Base-by-base conservation (phyloP, 2,888 invertebrate species). In the Halictus ligatus region DNA sequence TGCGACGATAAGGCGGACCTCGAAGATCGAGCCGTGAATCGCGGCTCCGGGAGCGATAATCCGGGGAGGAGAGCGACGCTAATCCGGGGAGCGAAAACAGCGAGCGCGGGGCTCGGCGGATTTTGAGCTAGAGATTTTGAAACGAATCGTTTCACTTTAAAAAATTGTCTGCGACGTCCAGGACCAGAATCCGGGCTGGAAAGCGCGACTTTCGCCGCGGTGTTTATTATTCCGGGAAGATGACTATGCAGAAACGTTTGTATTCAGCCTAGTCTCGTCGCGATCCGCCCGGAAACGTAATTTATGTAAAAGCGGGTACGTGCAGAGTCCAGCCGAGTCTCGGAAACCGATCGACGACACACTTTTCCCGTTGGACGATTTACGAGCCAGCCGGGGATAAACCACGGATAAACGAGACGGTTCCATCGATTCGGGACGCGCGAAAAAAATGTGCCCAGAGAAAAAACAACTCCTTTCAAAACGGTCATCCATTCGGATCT, bases 341-440 rank as follows among this genome's bases (percentile, higher is more conserved):
- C 46, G 79, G 74, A 54, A 86, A 79, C 69, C 79, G 75, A 87
- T 84, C 80, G 81, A 79, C 80, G 81, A 79, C 86, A 86, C 67
- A 86, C 72, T 81, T 87, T 84, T 35, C 71, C 73, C 35, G 67
- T 29, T 29, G n/a, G 48, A 29, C 78, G 78, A 86, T 86, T 87
- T 87, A 79, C 48, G 75, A 76, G 54, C 18, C 35, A 18, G 67
- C 35, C 67, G 35, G n/a, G 50, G 76, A 78, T 76, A 35, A 40
- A 58, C 40, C 40, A 43, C 4, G 40, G 69, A 69, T 69, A 43
- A 43, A 69, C 69, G 69, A 2, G 71, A 73, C 67, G 67, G 8
- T 35, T 15, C 58, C 64, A 67, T 58, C 77, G 71, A 82, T 83
- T 78, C 21, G 54, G 21, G 21, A 18, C 46, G 15, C 10, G 64